Base-by-base conservation (phyloP, 2,888 invertebrate species). In the Endomychus coccineus region DNA sequence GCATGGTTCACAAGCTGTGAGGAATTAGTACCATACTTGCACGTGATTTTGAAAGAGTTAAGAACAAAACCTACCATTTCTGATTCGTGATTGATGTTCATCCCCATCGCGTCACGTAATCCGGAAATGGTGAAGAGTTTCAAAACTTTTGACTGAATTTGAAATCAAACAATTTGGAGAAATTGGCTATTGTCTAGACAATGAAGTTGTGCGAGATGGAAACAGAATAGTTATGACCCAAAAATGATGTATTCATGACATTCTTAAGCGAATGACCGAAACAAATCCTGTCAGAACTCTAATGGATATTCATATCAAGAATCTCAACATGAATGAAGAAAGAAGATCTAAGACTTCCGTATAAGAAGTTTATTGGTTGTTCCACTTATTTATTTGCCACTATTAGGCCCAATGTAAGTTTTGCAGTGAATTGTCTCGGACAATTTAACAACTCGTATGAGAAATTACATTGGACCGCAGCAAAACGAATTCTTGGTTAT, bases 211-310 rank as follows among this genome's bases (percentile, higher is more conserved):
- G 12, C 21, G 32, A 27, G 19, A 34, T 10, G 31, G 40, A 9
- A 35, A 34, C 16, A 29, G 24, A 36, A 43, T 47, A 14, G n/a
- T 6, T 12, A 22, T 46, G 21, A 12, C 39, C 22, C 50, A 55
- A 35, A 34, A 25, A 14, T 42, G 41, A n/a, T 54, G 54, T 27
- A 44, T 55, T 17, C 35, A 30, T 3, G 46, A 52, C n/a, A 13
- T 52, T n/a, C 32, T 55, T 16, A 35, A 43, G 25, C 29, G 43
- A 16, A 55, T 57, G 54, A 35, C 38, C 9, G 38, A 55, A 27
- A 48, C 44, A 13, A 54, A 56, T 17, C 39, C 51, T 23, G 50
- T 51, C 2, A 31, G 32, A 23, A 54, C 50, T 10, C 54, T 49
- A 3, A n/a, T n/a, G n/a, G n/a, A n/a, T n/a, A n/a, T n/a, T n/a